Evolutionary conservation across 2,113 vertebrate genomes (phyloP), one percentile per base, ranked within the genome.

Genomic region (Platanista minor): DNA sequence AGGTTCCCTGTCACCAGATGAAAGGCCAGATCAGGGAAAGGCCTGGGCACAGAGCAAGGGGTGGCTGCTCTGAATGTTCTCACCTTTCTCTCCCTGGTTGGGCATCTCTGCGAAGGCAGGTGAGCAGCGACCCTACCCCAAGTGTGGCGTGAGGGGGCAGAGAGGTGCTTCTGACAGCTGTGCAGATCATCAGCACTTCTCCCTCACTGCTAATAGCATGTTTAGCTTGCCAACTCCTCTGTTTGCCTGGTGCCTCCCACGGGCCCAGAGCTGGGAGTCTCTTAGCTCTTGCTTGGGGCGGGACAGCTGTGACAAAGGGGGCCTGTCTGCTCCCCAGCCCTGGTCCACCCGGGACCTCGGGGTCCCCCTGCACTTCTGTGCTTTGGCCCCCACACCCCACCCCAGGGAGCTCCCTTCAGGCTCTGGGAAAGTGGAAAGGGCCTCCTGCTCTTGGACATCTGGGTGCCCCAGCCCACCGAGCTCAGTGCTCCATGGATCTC

Each of bases 181-280:
- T 49, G 59, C 49, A 62, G 52, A 95, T 93, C 91, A 95, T 94
- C 39, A 1, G 29, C 54, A 43, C 95, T 72, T 97, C 97, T 97
- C 97, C 67, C 25, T 96, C 18, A 3, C 97, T n/a, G 91, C 94
- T 97, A 97, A 98, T 94, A 77, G 91, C 94, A 83, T 89, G 97
- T 97, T 97, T 97, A 91, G 97, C 86, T 97, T 80, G 23, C 92
- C 0, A 13, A 80, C 81, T 74, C 66, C 54, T 94, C 90, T 97
- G 94, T 95, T 96, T 97, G 91, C 91, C 88, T 94, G 94, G 78
- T 31, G 78, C 98, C 94, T 97, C 98, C 97, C 93, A 94, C 91
- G 0, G 69, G 31, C 91, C 36, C 3, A 0, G 67, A 91, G 94
- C 91, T 91, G 67, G 36, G 39, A 86, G 43, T 86, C 66, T 90